Evolutionary conservation across 1,140 invertebrate genomes (phyloP).

Genomic region (Bombus picipes): DNA sequence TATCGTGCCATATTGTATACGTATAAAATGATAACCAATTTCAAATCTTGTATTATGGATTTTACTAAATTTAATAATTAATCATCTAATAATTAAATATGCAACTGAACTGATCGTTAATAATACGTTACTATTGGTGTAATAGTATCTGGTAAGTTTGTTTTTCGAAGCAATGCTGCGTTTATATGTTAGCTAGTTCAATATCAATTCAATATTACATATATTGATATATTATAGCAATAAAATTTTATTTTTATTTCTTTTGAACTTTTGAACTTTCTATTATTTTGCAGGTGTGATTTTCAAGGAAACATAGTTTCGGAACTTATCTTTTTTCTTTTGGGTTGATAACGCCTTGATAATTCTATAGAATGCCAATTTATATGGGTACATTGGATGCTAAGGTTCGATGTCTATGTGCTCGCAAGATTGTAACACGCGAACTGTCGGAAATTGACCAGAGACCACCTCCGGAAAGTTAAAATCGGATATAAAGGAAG

Average conservation of each 20-base stretch:
- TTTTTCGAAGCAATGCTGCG: no score
- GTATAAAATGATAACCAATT: no score
- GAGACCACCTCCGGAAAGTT: conserved; percentile 39
- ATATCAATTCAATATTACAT: no score
- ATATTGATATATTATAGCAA: no score
- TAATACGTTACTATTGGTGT: no score
- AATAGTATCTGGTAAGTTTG: no score
- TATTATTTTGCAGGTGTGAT: not conserved
- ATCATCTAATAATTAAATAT: not conserved
- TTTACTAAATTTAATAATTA: no score
- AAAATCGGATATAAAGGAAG: conserved; percentile 44
- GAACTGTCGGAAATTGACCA: conserved; percentile 53
- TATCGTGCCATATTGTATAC: no score
- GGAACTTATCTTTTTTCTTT: not conserved
- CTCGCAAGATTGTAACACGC: conserved; percentile 15
- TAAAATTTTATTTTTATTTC: not conserved
- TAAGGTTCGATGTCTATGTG: not conserved
- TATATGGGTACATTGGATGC: not conserved
- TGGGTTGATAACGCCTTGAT: not conserved
- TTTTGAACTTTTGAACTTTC: not conserved
- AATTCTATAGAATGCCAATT: not conserved
- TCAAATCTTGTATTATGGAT: no score
- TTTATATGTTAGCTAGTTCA: no score
- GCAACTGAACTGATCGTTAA: not conserved
- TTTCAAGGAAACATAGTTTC: not conserved